Conservation (phyloP, 2,113 vertebrate genomes). For the Carettochelys insculpta region DNA sequence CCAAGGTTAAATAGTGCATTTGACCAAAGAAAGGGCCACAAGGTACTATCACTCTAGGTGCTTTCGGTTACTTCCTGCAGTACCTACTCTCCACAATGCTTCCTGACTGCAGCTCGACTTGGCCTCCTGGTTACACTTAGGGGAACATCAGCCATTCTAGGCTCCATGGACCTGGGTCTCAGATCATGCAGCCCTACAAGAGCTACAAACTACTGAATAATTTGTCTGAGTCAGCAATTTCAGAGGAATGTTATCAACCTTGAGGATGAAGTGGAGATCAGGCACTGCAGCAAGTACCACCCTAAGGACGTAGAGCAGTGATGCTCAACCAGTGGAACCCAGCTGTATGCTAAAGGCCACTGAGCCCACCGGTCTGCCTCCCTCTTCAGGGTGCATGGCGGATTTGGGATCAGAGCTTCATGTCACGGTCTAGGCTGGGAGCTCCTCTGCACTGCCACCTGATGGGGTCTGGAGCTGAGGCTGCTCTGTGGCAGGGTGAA, state of each 20-base stretch:
- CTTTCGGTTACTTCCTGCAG: neutral
- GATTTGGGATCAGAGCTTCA: no score
- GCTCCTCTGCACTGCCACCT: no score
- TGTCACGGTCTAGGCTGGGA: no score
- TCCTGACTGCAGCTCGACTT: neutral
- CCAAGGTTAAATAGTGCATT: neutral
- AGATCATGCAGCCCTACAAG: neutral
- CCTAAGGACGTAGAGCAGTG: neutral
- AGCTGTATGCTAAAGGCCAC: no score
- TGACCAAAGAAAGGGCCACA: neutral
- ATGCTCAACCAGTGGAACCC: no score
- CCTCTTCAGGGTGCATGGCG: no score
- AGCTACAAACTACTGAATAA: neutral
- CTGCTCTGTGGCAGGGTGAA: no score
- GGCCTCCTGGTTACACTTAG: neutral
- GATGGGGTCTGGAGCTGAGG: no score
- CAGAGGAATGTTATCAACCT: neutral
- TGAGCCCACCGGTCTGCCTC: no score
- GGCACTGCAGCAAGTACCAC: neutral
- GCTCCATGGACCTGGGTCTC: neutral
- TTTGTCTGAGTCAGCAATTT: neutral
- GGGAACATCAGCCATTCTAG: neutral
- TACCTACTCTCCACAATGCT: neutral
- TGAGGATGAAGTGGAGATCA: neutral
- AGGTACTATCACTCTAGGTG: neutral